Evolutionary conservation across 2,113 vertebrate genomes (phyloP).

Genomic region (Cryptomyrus ogoouensis): DNA sequence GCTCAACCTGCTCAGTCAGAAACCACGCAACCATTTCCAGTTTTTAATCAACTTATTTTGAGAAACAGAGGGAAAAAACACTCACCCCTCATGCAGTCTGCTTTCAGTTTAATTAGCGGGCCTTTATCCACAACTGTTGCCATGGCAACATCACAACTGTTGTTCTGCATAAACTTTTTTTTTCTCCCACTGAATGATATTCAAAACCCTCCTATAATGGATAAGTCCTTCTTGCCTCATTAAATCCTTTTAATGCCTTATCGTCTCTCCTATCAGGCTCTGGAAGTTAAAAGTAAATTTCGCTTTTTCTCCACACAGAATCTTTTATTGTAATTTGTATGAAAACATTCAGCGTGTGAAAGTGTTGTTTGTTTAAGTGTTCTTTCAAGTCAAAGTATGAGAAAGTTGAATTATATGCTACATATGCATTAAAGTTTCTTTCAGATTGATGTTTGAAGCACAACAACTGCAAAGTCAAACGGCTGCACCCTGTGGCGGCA

Average conservation of each 20-base stretch:
- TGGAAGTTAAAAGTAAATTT: slow-evolving; percentile 12
- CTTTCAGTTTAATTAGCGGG: slow-evolving; percentile 25
- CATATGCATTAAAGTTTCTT: background rate
- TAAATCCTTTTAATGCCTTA: slow-evolving; percentile 25
- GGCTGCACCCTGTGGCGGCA: background rate
- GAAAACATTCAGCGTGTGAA: slow-evolving; percentile 2
- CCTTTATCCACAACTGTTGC: slow-evolving; percentile 17
- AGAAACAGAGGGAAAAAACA: background rate
- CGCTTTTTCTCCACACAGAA: background rate
- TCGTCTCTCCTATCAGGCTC: slow-evolving; percentile 12
- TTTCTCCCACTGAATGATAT: background rate
- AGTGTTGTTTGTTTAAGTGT: slow-evolving; percentile 6
- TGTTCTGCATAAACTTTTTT: background rate
- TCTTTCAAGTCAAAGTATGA: background rate
- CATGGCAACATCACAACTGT: slow-evolving; percentile 20
- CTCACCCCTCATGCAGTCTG: background rate
- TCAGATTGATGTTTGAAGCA: background rate
- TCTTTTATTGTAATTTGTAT: background rate
- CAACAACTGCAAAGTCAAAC: background rate
- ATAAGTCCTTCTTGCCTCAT: slow-evolving; percentile 24
- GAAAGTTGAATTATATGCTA: background rate
- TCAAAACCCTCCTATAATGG: slow-evolving; percentile 21
- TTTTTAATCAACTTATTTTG: slow-evolving; percentile 18
- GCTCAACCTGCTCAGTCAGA: background rate
- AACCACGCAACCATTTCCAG: background rate